Conservation (phyloP, 2,797 vertebrate species). For the Alectoris magna region DNA sequence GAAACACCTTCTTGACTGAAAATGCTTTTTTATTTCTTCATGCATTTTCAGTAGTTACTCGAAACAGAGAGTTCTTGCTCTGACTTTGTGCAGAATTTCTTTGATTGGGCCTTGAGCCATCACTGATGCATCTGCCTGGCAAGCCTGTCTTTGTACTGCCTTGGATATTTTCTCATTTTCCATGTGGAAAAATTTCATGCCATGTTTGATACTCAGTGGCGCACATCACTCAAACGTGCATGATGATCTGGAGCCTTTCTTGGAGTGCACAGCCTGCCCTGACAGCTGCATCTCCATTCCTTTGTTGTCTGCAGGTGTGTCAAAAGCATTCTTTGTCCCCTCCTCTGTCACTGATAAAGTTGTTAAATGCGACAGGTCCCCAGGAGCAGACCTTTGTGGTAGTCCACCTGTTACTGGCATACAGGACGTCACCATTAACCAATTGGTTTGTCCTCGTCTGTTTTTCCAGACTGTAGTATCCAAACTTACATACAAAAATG, state of each 20-base stretch:
- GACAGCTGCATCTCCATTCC: accelerated
- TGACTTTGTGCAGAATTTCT: not conserved
- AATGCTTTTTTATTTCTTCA: not conserved
- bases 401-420: not conserved
- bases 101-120: not conserved
- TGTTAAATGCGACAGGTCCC: not conserved
- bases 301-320: not conserved
- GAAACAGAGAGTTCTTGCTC: not conserved
- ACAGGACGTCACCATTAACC: accelerated
- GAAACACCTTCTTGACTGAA: not conserved
- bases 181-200: not conserved
- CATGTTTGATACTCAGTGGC: not conserved
- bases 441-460: not conserved
- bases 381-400: not conserved
- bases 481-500: not conserved
- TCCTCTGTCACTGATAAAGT: accelerated
- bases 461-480: not conserved
- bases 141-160: not conserved
- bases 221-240: not conserved
- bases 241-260: not conserved
- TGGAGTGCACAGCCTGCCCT: not conserved
- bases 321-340: too few relatives aligned
- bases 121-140: not conserved
- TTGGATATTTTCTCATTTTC: not conserved
- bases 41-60: not conserved